Percentiles rank a stretch among this genome's conserved stretches.
These are phyloP conservation scores for Desoria tigrina DNA, from an alignment of 2,888 invertebrate species.

Conservation along the genomic window DNA sequence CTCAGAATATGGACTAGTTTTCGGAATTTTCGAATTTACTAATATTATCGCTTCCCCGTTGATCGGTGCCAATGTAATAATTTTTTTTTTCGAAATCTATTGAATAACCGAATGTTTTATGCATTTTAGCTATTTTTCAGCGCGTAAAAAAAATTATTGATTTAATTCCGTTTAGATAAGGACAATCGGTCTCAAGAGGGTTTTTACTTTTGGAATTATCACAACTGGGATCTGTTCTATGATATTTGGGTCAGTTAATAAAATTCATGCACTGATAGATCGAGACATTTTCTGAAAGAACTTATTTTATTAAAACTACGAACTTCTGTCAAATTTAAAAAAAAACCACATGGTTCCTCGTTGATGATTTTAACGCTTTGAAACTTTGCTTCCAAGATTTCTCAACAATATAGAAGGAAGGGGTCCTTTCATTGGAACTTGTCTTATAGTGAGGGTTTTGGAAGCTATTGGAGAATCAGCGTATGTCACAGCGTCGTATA, in stretches of 20 bases:
- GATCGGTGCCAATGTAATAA: slow-evolving; percentile 56
- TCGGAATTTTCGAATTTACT: slow-evolving; percentile 60
- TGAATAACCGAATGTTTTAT: too few relatives aligned
- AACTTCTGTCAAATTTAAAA: too few relatives aligned
- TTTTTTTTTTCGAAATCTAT: too few relatives aligned
- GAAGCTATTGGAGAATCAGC: slow-evolving; percentile 66
- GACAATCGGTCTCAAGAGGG: slow-evolving; percentile 58
- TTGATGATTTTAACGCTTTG: too few relatives aligned
- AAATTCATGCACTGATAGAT: too few relatives aligned
- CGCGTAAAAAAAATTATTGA: too few relatives aligned
- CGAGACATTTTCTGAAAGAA: too few relatives aligned
- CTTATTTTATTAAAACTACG: too few relatives aligned
- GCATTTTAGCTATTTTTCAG: too few relatives aligned
- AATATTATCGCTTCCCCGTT: slow-evolving; percentile 58
- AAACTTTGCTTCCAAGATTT: slow-evolving; percentile 39
- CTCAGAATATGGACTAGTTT: slow-evolving; percentile 60
- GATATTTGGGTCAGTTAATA: slow-evolving; percentile 58
- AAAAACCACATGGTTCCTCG: too few relatives aligned
- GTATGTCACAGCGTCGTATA: slow-evolving; percentile 82
- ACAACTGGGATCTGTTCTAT: slow-evolving; percentile 59
- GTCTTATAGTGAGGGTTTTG: slow-evolving; percentile 59
- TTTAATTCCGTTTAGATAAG: slow-evolving; percentile 57
- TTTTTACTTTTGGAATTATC: slow-evolving; percentile 59
- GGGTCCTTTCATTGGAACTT: slow-evolving; percentile 58
- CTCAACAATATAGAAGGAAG: slow-evolving; percentile 54